Percentiles rank a stretch among this genome's conserved stretches.
Conservation (phyloP, 2,888 invertebrate species). For the Agriopis leucophaearia region DNA sequence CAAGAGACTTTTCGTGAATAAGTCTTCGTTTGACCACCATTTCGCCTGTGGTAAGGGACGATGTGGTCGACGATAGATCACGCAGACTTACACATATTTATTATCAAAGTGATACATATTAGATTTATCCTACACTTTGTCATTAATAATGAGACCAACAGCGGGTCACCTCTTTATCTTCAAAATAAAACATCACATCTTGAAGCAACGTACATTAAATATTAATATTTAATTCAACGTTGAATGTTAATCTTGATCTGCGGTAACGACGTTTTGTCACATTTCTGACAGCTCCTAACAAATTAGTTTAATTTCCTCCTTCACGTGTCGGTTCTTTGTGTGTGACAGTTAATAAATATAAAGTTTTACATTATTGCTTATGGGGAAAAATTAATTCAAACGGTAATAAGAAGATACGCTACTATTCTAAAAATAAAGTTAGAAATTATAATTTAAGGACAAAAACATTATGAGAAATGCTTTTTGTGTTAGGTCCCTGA, state of each 20-base stretch:
- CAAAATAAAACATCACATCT: conserved; percentile 6
- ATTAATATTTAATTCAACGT: conserved; percentile 25
- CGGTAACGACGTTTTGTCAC: conserved; percentile 41
- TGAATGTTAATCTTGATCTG: conserved; percentile 27
- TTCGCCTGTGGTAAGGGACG: too few relatives aligned
- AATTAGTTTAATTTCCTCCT: conserved; percentile 34
- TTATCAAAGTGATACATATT: not conserved
- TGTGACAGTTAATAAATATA: not conserved
- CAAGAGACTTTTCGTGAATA: too few relatives aligned
- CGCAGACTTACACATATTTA: not conserved
- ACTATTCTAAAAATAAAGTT: too few relatives aligned
- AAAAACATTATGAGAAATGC: too few relatives aligned
- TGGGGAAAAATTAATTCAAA: not conserved
- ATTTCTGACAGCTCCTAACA: conserved; percentile 31
- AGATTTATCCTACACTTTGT: not conserved
- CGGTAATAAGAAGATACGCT: not conserved
- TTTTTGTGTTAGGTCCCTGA: too few relatives aligned
- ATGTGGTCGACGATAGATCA: too few relatives aligned
- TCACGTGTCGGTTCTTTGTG: not conserved
- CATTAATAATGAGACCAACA: not conserved
- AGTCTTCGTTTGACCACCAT: too few relatives aligned
- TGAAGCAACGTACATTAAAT: conserved; percentile 17
- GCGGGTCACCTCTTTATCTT: not conserved
- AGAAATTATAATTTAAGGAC: too few relatives aligned
- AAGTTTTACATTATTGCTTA: too few relatives aligned